These are phyloP conservation scores for Thysanoteuthis rhombus DNA, from an alignment of 2,888 invertebrate genomes.

Conservation along the genomic window DNA sequence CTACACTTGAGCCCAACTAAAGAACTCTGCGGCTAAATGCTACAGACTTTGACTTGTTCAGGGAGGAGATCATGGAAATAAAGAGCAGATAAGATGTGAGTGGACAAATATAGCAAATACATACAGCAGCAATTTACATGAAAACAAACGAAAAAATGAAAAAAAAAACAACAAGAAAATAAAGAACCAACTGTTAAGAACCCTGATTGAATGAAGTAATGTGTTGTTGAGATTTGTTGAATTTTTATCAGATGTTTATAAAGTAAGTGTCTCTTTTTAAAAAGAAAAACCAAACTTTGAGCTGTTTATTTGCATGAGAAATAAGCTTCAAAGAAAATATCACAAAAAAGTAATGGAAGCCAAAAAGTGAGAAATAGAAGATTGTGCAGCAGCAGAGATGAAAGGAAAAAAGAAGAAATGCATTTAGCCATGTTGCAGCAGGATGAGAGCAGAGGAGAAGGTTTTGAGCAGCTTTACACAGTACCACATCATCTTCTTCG, in stretches of 20 bases:
- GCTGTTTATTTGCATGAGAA: background rate
- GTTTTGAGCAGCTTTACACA: conserved; percentile 12
- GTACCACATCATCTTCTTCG: conserved; percentile 12
- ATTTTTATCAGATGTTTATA: background rate
- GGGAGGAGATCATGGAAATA: background rate
- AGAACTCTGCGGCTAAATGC: background rate
- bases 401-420: background rate
- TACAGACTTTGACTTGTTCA: background rate
- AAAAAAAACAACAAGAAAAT: background rate
- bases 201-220: background rate
- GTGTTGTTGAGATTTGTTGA: background rate
- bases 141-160: background rate
- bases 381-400: background rate
- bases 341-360: background rate
- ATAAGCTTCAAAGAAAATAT: background rate
- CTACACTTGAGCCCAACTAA: background rate
- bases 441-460: background rate
- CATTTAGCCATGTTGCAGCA: background rate
- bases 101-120: background rate
- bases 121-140: background rate
- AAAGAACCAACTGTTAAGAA: background rate
- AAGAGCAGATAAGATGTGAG: background rate
- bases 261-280: background rate
- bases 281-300: too few species aligned
- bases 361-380: background rate